Conservation (phyloP, 92 coral and sea anemone species). For the Heliopora coerulea region DNA sequence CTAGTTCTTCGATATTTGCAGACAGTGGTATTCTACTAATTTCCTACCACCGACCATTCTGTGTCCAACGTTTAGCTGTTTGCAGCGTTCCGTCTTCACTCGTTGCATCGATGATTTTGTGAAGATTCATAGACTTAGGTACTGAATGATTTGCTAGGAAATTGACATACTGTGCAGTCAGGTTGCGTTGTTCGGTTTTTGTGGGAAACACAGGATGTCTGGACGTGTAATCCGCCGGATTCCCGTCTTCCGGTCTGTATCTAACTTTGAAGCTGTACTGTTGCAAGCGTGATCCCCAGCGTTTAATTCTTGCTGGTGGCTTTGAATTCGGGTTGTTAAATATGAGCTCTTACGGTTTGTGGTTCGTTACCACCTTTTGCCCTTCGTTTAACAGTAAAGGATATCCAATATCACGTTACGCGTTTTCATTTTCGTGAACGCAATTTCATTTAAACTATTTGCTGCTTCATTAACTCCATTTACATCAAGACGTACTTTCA, state of each 20-base stretch:
- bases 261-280: conserved; percentile 17
- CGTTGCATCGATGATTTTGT: conserved; percentile 15
- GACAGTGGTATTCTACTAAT: background rate
- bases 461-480: no score
- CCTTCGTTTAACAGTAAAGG: no score
- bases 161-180: conserved; percentile 6
- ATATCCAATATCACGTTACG: no score
- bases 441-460: no score
- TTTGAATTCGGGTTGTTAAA: conserved; percentile 22
- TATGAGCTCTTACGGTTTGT: conserved; percentile 16
- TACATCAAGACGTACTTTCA: no score
- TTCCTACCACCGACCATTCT: conserved; percentile 7
- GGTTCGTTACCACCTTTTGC: conserved; percentile 27
- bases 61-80: background rate
- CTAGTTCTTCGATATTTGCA: background rate
- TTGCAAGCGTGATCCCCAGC: conserved; percentile 18
- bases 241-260: conserved; percentile 10
- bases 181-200: background rate
- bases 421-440: no score
- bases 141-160: conserved; percentile 9
- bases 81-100: conserved; percentile 1
- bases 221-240: conserved; percentile 7
- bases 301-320: conserved; percentile 30
- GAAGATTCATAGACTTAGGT: background rate
- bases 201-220: conserved; percentile 8